Evolutionary conservation across 2,113 vertebrate genomes (phyloP).

Genomic region (Melanostigma gelatinosum): DNA sequence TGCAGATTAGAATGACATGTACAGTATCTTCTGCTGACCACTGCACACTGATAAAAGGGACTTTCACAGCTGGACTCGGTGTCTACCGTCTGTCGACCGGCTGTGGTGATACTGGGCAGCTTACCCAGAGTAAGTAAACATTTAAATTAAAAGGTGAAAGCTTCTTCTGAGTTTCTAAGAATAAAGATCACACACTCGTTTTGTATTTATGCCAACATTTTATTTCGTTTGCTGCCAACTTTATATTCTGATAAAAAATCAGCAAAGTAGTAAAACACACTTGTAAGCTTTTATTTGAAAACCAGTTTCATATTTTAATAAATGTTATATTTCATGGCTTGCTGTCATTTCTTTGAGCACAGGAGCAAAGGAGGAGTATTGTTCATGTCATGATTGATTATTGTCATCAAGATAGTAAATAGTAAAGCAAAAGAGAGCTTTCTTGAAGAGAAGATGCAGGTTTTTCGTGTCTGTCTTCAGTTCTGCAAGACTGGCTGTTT

Average conservation of each 20-base stretch:
- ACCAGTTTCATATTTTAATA: neutral
- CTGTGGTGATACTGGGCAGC: too few species aligned
- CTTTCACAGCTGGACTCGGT: too few species aligned
- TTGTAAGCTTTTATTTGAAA: neutral
- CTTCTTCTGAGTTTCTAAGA: neutral
- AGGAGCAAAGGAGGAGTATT: neutral
- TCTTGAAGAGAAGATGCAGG: neutral
- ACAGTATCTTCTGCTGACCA: too few species aligned
- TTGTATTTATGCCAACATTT: neutral
- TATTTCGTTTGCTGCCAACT: neutral
- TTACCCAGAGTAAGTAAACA: too few species aligned
- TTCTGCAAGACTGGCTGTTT: too few species aligned
- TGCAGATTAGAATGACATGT: too few species aligned
- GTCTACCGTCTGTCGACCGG: too few species aligned
- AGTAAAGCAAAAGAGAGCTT: neutral
- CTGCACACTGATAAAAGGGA: too few species aligned
- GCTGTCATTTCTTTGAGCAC: neutral
- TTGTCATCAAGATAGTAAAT: neutral
- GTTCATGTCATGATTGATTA: neutral
- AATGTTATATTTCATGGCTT: neutral
- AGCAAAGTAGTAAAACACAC: neutral
- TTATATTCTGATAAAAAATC: neutral
- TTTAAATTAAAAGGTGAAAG: neutral
- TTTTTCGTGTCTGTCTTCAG: neutral
- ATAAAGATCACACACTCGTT: neutral